phyloP scores from a whole-genome alignment of 2,888 invertebrate species.

The Dicycla oo region DNA sequence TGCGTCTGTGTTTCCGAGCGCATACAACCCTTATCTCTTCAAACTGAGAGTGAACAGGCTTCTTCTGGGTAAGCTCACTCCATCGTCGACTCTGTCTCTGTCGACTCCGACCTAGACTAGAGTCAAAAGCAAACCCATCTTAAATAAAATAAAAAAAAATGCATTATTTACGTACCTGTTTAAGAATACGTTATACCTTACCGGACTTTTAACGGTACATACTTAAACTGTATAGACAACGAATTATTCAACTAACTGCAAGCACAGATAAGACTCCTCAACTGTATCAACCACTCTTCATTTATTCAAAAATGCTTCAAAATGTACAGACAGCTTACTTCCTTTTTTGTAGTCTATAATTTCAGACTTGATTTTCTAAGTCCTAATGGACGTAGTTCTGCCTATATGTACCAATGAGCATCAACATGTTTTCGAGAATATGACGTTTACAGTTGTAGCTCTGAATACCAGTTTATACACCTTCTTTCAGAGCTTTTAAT shows the following conservation, averaged over 20 bases:
- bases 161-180: neutral
- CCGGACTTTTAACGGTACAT: neutral
- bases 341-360: conserved; percentile 17
- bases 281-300: neutral
- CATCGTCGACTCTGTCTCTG: no score
- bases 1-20: no score
- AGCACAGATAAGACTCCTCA: neutral
- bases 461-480: neutral
- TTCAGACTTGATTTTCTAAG: conserved; percentile 8
- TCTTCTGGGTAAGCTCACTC: no score
- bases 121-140: no score
- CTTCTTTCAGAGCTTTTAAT: neutral
- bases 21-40: no score
- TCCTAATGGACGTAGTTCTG: neutral
- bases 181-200: no score
- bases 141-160: no score
- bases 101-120: no score
- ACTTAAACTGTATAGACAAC: neutral
- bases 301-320: conserved; percentile 43
- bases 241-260: conserved; percentile 13
- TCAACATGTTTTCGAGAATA: neutral
- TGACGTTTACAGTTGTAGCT: neutral
- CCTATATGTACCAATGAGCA: neutral
- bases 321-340: conserved; percentile 17
- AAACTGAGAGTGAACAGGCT: no score